Conservation (phyloP, 2,797 vertebrate species). For the Alcedo atthis region DNA sequence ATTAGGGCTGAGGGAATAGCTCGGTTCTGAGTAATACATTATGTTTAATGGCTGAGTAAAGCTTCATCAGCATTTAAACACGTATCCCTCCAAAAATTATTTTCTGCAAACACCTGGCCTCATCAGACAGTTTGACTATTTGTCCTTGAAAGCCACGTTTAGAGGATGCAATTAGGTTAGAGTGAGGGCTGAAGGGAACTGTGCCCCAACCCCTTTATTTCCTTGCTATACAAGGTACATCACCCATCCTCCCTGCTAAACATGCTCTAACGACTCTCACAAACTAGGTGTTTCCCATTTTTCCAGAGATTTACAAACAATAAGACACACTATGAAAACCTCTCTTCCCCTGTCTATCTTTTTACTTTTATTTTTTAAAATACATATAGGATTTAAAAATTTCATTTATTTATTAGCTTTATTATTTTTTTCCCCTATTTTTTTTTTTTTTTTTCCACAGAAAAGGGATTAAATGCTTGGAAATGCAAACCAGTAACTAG, state of each 20-base stretch:
- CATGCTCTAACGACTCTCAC: background rate
- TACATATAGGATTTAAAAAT: rapidly evolving
- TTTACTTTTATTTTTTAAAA: too few species aligned
- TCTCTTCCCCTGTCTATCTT: background rate
- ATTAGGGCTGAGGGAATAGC: constrained; percentile 39
- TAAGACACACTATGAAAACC: background rate
- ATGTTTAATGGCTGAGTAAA: constrained; percentile 16
- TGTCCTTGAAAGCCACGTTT: background rate
- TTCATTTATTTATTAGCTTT: background rate
- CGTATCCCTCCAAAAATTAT: background rate
- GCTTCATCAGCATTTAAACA: constrained; percentile 25
- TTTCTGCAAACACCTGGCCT: constrained; percentile 49
- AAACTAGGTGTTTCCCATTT: background rate
- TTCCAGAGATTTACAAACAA: background rate
- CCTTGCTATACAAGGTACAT: background rate
- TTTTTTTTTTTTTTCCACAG: too few species aligned
- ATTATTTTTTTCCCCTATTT: background rate
- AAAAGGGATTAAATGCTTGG: background rate
- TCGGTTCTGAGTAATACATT: constrained; percentile 36
- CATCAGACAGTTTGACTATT: background rate
- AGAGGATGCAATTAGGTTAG: background rate
- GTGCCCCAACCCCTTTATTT: background rate
- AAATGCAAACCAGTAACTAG: background rate
- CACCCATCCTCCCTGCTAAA: background rate
- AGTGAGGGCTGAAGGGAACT: background rate